phyloP scores from a whole-genome alignment of 1,140 invertebrate species.

The Macrosteles quadrilineatus region DNA sequence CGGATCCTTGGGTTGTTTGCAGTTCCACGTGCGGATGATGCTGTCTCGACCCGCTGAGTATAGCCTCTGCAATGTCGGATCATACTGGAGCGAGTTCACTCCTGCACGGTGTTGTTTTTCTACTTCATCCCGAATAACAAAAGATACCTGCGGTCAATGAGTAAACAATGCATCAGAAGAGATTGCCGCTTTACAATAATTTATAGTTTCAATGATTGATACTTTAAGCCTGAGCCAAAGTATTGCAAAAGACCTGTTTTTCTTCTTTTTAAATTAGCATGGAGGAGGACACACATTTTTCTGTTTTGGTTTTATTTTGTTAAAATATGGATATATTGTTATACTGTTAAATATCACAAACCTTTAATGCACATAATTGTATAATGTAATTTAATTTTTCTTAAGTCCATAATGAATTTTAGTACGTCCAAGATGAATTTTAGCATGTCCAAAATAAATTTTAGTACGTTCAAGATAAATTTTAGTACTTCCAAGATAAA shows the following conservation, averaged over 20 bases:
- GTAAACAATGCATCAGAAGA: not conserved
- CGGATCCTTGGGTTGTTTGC: constrained; percentile 65
- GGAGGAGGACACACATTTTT: too few species aligned
- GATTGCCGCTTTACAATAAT: not conserved
- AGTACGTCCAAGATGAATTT: too few species aligned
- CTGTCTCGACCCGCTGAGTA: constrained; percentile 98
- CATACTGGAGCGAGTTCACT: constrained; percentile 94
- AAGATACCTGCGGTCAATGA: constrained; percentile 97
- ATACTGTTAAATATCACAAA: too few species aligned
- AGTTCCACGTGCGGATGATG: constrained; percentile 96
- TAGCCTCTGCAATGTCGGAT: constrained; percentile 81
- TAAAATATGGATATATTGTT: too few species aligned
- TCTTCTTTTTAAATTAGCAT: too few species aligned
- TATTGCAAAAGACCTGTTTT: not conserved
- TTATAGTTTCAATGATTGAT: constrained; percentile 1
- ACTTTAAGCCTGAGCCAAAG: not conserved
- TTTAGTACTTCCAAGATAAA: too few species aligned
- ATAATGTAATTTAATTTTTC: too few species aligned
- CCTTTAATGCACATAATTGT: too few species aligned
- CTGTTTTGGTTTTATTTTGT: too few species aligned
- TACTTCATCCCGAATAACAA: constrained; percentile 96
- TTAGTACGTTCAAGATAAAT: too few species aligned
- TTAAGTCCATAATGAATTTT: too few species aligned
- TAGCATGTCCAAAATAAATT: too few species aligned
- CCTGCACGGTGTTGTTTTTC: constrained; percentile 93